A percentile compares a stretch with the other conserved stretches of the same genome.
phyloP scores from a whole-genome alignment of 2,888 invertebrate genomes.

The Bedellia somnulentella region DNA sequence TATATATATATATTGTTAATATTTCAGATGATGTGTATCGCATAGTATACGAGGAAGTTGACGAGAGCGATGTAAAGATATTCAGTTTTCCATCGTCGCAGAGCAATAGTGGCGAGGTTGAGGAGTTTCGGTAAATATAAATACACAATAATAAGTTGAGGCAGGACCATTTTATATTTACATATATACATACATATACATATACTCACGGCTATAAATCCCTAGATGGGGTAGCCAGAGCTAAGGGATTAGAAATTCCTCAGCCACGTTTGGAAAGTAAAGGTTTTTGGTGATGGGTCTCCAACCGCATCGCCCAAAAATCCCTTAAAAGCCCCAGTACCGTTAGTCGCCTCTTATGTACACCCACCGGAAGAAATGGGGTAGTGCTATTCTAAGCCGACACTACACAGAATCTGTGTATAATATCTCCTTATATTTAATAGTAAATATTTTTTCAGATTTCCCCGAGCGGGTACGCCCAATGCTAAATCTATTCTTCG shows the following conservation, averaged over 20 bases:
- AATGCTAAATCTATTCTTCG: constrained; percentile 90
- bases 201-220: neutral
- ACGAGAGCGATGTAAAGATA: constrained; percentile 88
- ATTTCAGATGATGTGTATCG: constrained; percentile 73
- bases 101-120: constrained; percentile 76
- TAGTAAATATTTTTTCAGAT: constrained; percentile 61
- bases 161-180: neutral
- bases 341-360: too few relatives aligned
- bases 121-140: constrained; percentile 65
- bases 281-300: too few relatives aligned
- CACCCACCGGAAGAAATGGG: too few relatives aligned
- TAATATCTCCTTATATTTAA: too few relatives aligned
- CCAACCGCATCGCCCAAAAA: too few relatives aligned
- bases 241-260: too few relatives aligned
- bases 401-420: neutral
- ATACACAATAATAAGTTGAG: neutral
- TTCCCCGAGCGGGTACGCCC: constrained; percentile 84
- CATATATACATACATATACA: neutral
- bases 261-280: too few relatives aligned
- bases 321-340: too few relatives aligned
- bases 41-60: constrained; percentile 85
- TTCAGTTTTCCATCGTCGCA: constrained; percentile 86
- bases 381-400: neutral
- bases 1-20: too few relatives aligned
- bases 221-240: too few relatives aligned